These are phyloP conservation scores for Phaenicophaeus curvirostris DNA, from an alignment of 2,797 vertebrate genomes.

Conservation along the genomic window DNA sequence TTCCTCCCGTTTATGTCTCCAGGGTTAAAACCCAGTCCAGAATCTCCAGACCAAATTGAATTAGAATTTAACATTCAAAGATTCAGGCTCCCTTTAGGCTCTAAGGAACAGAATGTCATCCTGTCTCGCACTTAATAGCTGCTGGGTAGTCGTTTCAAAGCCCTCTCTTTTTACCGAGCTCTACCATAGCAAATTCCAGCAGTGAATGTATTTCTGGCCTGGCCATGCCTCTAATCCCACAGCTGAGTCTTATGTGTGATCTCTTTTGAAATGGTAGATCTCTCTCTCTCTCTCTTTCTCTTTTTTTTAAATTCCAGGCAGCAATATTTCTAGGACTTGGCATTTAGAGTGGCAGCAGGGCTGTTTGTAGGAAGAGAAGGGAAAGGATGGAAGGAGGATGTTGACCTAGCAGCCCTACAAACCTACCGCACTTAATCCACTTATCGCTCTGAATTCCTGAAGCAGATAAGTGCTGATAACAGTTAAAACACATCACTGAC, in stretches of 20 bases:
- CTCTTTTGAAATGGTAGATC: conserved; percentile 60
- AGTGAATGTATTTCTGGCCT: conserved; percentile 63
- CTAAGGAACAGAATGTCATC: conserved; percentile 60
- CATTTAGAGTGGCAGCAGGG: conserved; percentile 37
- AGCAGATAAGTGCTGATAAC: conserved; percentile 63
- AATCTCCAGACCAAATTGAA: conserved; percentile 62
- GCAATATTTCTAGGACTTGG: conserved; percentile 38
- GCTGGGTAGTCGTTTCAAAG: conserved; percentile 65
- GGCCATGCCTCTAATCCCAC: conserved; percentile 50
- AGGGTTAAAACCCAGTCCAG: conserved; percentile 45
- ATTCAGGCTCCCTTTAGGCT: conserved; percentile 53
- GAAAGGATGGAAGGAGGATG: neutral
- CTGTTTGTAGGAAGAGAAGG: conserved; percentile 45
- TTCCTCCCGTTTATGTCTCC: conserved; percentile 24
- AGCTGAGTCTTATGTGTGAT: conserved; percentile 44
- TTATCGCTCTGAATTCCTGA: conserved; percentile 60
- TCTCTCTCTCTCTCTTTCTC: neutral
- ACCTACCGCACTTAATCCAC: conserved; percentile 48
- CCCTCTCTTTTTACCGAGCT: conserved; percentile 62
- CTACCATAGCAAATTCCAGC: conserved; percentile 68
- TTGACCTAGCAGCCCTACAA: conserved; percentile 55
- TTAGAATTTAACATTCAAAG: conserved; percentile 63
- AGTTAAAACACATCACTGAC: conserved; percentile 57
- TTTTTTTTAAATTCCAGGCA: conserved; percentile 14
- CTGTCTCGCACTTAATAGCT: conserved; percentile 56